phyloP scores from a whole-genome alignment of 1,140 invertebrate genomes.

The Lamellibrachia luymesi region DNA sequence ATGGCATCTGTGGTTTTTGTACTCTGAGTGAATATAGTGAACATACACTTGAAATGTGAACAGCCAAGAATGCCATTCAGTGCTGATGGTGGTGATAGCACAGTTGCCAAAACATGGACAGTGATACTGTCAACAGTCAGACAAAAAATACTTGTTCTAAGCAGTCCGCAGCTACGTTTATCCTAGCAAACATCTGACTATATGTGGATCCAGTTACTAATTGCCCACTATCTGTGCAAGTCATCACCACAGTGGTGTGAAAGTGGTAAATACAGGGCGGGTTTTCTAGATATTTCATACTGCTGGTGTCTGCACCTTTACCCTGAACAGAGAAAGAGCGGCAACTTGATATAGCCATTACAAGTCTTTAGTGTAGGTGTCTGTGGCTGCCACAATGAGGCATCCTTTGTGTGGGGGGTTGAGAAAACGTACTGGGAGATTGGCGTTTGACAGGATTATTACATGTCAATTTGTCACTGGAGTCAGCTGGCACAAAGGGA shows the following conservation, averaged over 20 bases:
- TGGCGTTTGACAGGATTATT: not conserved
- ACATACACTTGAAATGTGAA: not conserved
- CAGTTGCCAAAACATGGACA: not conserved
- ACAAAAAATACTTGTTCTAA: not conserved
- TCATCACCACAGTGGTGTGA: not conserved
- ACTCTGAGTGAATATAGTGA: not conserved
- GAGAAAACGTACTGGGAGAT: not conserved
- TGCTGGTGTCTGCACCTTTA: not conserved
- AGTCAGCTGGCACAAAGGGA: not conserved
- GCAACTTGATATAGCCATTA: not conserved
- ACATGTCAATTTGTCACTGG: not conserved
- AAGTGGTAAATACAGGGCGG: not conserved
- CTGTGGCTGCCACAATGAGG: not conserved
- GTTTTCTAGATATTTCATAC: not conserved
- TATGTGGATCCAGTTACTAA: conserved; percentile 5
- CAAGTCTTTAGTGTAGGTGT: not conserved
- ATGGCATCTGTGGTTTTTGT: not conserved
- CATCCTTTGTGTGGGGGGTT: not conserved
- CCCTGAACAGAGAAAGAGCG: not conserved
- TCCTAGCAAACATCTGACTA: not conserved
- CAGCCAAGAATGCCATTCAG: not conserved
- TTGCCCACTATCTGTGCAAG: not conserved
- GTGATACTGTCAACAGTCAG: not conserved
- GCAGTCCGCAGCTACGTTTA: not conserved
- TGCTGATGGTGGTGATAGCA: not conserved